Conservation (phyloP, 30 jellyfish, hydroid and myxozoan genomes). For the Cassiopea xamachana region DNA sequence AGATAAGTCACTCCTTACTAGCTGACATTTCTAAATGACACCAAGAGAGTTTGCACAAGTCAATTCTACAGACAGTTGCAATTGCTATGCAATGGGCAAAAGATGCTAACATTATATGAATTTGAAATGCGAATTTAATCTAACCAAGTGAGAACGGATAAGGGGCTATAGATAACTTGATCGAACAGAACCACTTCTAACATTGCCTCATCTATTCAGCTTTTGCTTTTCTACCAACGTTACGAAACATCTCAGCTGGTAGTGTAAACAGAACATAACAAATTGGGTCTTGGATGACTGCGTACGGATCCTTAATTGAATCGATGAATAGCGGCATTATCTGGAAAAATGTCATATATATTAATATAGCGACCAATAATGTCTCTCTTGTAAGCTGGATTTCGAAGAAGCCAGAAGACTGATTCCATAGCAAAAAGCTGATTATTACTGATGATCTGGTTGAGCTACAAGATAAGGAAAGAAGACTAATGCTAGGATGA, state of each 20-base stretch:
- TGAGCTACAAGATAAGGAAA: slow-evolving; percentile 35
- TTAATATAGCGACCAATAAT: slow-evolving; percentile 17
- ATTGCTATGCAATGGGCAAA: no score
- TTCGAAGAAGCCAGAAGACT: background rate
- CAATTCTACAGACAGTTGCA: no score
- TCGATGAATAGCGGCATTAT: background rate
- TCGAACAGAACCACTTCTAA: no score
- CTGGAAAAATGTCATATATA: slow-evolving; percentile 44
- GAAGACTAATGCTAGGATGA: background rate
- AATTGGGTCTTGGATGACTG: slow-evolving; percentile 1
- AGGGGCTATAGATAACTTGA: no score
- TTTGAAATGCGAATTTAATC: no score
- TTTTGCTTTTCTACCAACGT: slow-evolving; percentile 7
- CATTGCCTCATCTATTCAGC: slow-evolving; percentile 4
- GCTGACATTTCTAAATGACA: no score
- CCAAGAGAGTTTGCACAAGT: no score
- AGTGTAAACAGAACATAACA: slow-evolving; percentile 32
- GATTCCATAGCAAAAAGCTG: slow-evolving; percentile 47
- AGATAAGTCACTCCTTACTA: no score
- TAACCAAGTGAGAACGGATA: no score
- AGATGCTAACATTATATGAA: no score
- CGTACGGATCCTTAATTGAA: slow-evolving; percentile 30
- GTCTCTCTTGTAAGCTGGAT: slow-evolving; percentile 39
- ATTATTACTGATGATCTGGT: slow-evolving; percentile 62
- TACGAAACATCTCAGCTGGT: slow-evolving; percentile 35